Base-by-base conservation (phyloP, 2,888 invertebrate genomes). In the Arge pagana region DNA sequence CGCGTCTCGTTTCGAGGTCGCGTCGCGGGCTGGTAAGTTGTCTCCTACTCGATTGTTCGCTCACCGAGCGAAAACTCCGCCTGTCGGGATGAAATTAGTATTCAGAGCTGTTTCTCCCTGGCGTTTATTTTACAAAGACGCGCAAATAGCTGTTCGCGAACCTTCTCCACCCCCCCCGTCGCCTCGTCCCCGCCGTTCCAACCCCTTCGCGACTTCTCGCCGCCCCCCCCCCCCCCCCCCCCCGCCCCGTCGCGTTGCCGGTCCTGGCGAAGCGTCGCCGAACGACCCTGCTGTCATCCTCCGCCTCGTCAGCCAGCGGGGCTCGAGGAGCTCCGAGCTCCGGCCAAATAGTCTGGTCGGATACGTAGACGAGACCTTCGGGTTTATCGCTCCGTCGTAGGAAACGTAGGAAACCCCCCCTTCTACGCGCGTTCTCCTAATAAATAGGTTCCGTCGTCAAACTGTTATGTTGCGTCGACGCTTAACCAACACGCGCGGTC, bases 371-470 rank as follows among this genome's bases (percentile, higher is more conserved):
- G 23, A 40, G 50, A 45, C 45, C 50, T 40, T 28, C 24, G 39
- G 52, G 40, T 43, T 42, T 30, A 35, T 24, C 42, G 24, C 48
- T 43, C 50, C 21, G 19, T 54, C 55, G 56, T 56, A 54, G 57
- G 52, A 50, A 61, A 66, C 65, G 63, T 70, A 71, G n/a, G n/a
- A n/a, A n/a, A n/a, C n/a, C n/a, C n/a, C n/a, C n/a, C n/a, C n/a
- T n/a, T n/a, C n/a, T n/a, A n/a, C n/a, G n/a, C n/a, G n/a, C n/a
- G n/a, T n/a, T n/a, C n/a, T n/a, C n/a, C n/a, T n/a, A n/a, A n/a
- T n/a, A n/a, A n/a, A 73, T 71, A 66, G 68, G 68, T 58, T n/a
- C 68, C 70, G 73, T 72, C 70, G 70, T 71, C 68, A 70, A 71
- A 71, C 70, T 69, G 70, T 70, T 71, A 67, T n/a, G n/a, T n/a